Evolutionary conservation across 2,797 vertebrate genomes (phyloP), one percentile per base, ranked within the genome.

Genomic region (Loris lydekkerianus): DNA sequence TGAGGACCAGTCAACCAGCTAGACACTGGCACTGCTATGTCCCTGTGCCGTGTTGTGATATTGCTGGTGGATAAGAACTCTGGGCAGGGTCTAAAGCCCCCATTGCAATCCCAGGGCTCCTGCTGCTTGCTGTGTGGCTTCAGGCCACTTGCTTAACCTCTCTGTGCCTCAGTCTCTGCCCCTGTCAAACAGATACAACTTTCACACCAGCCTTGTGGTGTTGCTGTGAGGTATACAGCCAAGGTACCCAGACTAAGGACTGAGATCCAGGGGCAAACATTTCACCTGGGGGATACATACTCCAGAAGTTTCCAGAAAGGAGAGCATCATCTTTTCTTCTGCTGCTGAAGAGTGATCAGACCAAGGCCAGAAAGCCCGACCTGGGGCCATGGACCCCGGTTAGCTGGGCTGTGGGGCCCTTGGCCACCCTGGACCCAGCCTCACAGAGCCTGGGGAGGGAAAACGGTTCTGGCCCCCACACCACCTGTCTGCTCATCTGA

Each of bases 401-500:
- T 3, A 0, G 23, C 61, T 14, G 94, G 61, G 58, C 84, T 40
- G 15, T 5, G 69, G 23, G 78, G 46, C 76, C 27, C 46, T 53
- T 2, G 5, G 29, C 29, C 29, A 3, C 2, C 31, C 31, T 20
- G 5, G 75, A 53, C 29, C 14, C 4, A 4, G 37, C 10, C 37
- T 61, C 25, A 5, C 58, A 3, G 5, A 7, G 80, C 37, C 82
- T 34, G 82, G 82, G 70, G 15, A 31, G 14, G 49, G 29, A 21
- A 43, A 21, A 3, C 0, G 0, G 20, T 25, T 34, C 49, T 46
- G 11, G 7, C 10, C 1, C 7, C 63, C 13, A 0, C 9, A 31
- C 7, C 9, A 0, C 61, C 31, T 3, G 4, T 87, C 70, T 80
- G 7, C 87, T 58, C 37, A 67, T 72, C 93, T 93, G 96, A 96